phyloP scores from a whole-genome alignment of 2,113 vertebrate species.

The Istiophorus platypterus region DNA sequence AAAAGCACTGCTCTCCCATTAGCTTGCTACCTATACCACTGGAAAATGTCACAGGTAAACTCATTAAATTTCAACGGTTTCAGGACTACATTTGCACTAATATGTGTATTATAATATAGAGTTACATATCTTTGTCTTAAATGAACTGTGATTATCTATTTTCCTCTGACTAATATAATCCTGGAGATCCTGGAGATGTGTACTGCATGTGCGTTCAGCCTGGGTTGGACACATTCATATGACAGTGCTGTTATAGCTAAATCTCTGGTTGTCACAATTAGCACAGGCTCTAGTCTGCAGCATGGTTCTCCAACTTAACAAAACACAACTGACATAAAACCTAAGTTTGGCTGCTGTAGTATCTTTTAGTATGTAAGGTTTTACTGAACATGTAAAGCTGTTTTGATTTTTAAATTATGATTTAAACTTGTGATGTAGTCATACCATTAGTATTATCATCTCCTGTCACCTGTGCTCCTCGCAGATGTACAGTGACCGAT shows the following conservation, averaged over 20 bases:
- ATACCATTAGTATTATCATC: too few relatives aligned
- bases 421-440: not conserved
- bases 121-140: not conserved
- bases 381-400: not conserved
- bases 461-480: too few relatives aligned
- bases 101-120: too few relatives aligned
- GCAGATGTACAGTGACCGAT: too few relatives aligned
- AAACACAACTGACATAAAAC: too few relatives aligned
- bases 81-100: conserved; percentile 89
- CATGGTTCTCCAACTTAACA: too few relatives aligned
- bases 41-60: conserved; percentile 99
- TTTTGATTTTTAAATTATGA: not conserved
- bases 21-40: conserved; percentile 93
- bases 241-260: not conserved
- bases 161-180: not conserved
- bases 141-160: not conserved
- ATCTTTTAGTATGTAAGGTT: not conserved
- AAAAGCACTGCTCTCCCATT: conserved; percentile 93
- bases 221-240: not conserved
- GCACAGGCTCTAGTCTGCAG: not conserved
- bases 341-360: not conserved
- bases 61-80: conserved; percentile 96
- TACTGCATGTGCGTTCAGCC: not conserved
- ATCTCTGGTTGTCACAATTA: not conserved
- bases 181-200: not conserved